phyloP scores from a whole-genome alignment of 2,888 invertebrate genomes.

The Nomada goodeniana region DNA sequence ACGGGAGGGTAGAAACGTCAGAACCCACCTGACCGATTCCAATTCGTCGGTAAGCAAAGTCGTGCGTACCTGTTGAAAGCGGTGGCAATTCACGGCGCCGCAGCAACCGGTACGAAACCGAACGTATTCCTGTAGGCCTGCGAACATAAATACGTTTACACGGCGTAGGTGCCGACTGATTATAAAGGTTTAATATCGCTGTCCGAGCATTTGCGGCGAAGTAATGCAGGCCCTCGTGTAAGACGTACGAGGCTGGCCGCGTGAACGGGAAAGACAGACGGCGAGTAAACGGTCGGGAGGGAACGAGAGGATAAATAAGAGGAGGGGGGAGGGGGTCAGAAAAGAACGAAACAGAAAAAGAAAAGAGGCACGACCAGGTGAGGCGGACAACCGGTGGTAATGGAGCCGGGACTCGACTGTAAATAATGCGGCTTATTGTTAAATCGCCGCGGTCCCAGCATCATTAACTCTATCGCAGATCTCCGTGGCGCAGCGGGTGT shows the following conservation, averaged over 20 bases:
- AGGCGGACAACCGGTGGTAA: conserved; percentile 73
- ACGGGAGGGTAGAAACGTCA: too few species aligned
- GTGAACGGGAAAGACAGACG: conserved; percentile 23
- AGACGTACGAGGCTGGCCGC: conserved; percentile 51
- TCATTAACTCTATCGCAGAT: conserved; percentile 83
- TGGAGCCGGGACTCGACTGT: conserved; percentile 75
- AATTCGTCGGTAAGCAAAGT: background rate
- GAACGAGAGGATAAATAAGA: conserved; percentile 10
- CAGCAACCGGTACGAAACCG: background rate
- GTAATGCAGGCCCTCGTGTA: conserved; percentile 65
- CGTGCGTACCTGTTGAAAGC: background rate
- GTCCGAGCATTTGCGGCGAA: conserved; percentile 63
- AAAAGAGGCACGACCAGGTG: conserved; percentile 65
- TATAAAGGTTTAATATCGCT: conserved; percentile 71
- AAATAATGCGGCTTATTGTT: conserved; percentile 82
- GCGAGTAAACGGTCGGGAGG: conserved; percentile 20
- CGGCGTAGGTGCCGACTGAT: conserved; percentile 72
- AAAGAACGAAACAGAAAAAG: conserved; percentile 30
- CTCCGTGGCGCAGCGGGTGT: conserved; percentile 82
- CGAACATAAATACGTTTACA: conserved; percentile 62
- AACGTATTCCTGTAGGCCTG: background rate
- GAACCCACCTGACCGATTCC: background rate
- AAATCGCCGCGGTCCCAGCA: conserved; percentile 78
- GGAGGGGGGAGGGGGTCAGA: background rate
- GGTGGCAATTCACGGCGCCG: background rate